phyloP scores from a whole-genome alignment of 2,888 invertebrate genomes.

The Anarsia innoxiella region DNA sequence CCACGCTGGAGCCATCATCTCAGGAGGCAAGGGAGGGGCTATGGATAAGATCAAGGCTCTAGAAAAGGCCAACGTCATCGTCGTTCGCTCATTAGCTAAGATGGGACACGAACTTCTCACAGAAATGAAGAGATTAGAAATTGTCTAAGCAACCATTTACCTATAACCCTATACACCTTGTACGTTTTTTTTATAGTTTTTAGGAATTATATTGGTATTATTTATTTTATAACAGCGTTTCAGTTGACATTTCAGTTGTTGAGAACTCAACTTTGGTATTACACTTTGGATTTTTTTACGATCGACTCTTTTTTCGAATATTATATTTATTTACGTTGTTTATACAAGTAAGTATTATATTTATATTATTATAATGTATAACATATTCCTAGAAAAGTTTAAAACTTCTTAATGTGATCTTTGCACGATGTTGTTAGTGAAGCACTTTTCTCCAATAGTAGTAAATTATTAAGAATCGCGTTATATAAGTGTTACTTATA shows the following conservation, averaged over 20 bases:
- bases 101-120: slow-evolving; percentile 93
- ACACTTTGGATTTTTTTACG: too few relatives aligned
- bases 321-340: too few relatives aligned
- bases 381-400: slow-evolving; percentile 1
- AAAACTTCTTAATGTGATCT: slow-evolving; percentile 8
- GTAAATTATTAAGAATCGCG: slow-evolving; percentile 18
- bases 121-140: slow-evolving; percentile 89
- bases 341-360: too few relatives aligned
- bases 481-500: slow-evolving; percentile 32
- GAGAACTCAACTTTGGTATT: too few relatives aligned
- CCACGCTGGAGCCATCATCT: slow-evolving; percentile 99
- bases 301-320: too few relatives aligned
- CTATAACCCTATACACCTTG: slow-evolving; percentile 21
- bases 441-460: slow-evolving; percentile 27
- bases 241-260: slow-evolving; percentile 19
- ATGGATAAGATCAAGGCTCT: slow-evolving; percentile 98
- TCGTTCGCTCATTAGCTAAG: slow-evolving; percentile 96
- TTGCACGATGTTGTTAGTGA: slow-evolving; percentile 36
- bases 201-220: slow-evolving; percentile 55
- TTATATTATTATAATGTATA: too few relatives aligned
- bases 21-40: slow-evolving; percentile 98
- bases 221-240: slow-evolving; percentile 51
- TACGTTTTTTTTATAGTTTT: slow-evolving; percentile 45
- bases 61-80: slow-evolving; percentile 93
- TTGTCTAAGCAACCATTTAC: slow-evolving; percentile 56